A percentile compares a stretch with the other conserved stretches of the same genome.
Conservation (phyloP, 1,140 invertebrate genomes). For the Pogonomyrmex barbatus region DNA sequence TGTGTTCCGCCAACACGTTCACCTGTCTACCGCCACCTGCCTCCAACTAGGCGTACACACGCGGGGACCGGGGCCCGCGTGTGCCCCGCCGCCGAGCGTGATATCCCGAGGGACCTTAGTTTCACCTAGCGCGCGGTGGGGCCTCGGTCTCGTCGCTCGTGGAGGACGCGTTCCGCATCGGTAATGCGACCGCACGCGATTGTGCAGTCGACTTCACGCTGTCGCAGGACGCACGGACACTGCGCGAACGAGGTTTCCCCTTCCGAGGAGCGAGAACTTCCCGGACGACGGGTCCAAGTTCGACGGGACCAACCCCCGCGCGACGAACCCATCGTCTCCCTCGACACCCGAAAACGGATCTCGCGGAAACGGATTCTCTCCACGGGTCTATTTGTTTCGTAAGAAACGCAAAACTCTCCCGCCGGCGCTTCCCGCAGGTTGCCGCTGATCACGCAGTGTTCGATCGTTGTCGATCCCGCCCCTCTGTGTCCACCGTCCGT, state of each 20-base stretch:
- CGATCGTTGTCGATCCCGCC: background rate
- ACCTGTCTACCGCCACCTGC: constrained; percentile 82
- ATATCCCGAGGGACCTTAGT: constrained; percentile 70
- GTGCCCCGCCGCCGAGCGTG: constrained; percentile 11
- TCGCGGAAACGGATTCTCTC: background rate
- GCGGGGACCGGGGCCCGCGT: background rate
- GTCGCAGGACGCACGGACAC: constrained; percentile 54
- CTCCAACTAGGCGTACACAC: constrained; percentile 75
- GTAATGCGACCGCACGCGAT: constrained; percentile 54
- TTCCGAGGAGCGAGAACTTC: constrained; percentile 44
- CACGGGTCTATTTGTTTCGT: background rate
- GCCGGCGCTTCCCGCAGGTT: background rate
- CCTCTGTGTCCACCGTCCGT: too few species aligned
- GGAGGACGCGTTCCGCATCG: constrained; percentile 50
- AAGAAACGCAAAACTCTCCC: background rate
- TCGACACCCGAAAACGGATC: background rate
- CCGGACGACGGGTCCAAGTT: constrained; percentile 34
- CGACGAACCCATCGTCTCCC: background rate
- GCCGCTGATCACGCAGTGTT: too few species aligned
- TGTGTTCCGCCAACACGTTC: constrained; percentile 82
- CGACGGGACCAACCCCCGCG: constrained; percentile 42
- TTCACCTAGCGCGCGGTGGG: constrained; percentile 49
- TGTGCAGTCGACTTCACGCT: constrained; percentile 74
- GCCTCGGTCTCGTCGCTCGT: constrained; percentile 22
- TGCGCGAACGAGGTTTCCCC: constrained; percentile 46